Base-by-base conservation (phyloP, 2,797 vertebrate genomes). In the Phataginus tetradactyla region DNA sequence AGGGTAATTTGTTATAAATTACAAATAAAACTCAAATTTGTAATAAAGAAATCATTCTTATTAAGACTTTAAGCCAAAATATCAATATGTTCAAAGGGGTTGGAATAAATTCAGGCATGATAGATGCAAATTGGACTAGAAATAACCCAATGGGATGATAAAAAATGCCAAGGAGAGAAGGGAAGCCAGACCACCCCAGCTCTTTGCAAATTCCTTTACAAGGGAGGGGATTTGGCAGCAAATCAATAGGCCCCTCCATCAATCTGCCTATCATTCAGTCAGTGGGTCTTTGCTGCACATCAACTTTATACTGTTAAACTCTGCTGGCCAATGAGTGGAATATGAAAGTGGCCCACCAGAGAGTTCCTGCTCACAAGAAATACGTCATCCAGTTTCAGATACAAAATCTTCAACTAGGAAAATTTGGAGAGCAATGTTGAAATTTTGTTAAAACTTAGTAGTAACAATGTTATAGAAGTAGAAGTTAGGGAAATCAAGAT, bases 1-100 rank as follows among this genome's bases (percentile, higher is more conserved):
- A 72, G 77, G 95, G 64, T 93, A 95, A 96, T 95, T 96, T 96
- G 53, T 92, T 96, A 91, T 90, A 92, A 95, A 91, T 96, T 97
- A 93, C 89, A 96, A 97, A 94, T 94, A 95, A 94, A 96, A 89
- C 61, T 96, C 86, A 53, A 86, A 66, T 72, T 91, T 81, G 8
- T 85, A 93, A 89, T 93, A 81, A 49, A 88, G 72, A 97, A 94
- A 95, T 87, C 51, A 89, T 77, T 95, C 78, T 93, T 88, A 74
- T 53, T 96, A 93, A 91, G 83, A 94, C 69, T 86, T 89, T 59
- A 86, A 81, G 79, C 92, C 85, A 96, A 94, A 96, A 95, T 97
- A 95, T 94, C 86, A 95, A 37, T 97, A 92, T 80, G 68, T 87
- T 96, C 68, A 93, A 97, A 92, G 45, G 51, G 23, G 25, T 66